These are phyloP conservation scores for Glyphotaelius pellucidus DNA, from an alignment of 2,888 invertebrate species.

Conservation along the genomic window DNA sequence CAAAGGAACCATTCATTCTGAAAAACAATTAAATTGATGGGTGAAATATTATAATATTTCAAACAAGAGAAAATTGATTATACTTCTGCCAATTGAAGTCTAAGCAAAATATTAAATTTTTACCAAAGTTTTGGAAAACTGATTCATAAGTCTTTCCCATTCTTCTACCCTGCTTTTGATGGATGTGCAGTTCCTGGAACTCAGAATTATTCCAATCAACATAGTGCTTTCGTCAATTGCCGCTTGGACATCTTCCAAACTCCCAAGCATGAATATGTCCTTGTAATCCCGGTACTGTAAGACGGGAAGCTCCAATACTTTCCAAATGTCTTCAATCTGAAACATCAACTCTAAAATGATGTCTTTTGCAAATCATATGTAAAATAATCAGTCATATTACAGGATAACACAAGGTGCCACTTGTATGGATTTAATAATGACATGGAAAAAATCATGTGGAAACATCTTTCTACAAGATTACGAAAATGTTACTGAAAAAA, in stretches of 20 bases:
- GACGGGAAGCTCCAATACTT: constrained; percentile 86
- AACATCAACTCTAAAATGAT: constrained; percentile 7
- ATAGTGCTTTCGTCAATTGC: constrained; percentile 92
- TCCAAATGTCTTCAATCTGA: constrained; percentile 91
- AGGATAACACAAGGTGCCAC: not conserved
- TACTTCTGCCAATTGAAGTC: not conserved
- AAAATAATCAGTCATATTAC: not conserved
- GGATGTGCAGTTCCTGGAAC: constrained; percentile 90
- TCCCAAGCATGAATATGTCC: constrained; percentile 90
- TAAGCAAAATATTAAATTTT: constrained; percentile 60
- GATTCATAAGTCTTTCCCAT: constrained; percentile 86
- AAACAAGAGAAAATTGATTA: not conserved
- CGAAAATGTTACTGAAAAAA: too few relatives aligned
- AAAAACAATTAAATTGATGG: constrained; percentile 63
- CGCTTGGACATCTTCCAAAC: constrained; percentile 89
- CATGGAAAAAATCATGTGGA: too few relatives aligned
- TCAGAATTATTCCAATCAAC: constrained; percentile 90
- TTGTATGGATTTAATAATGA: too few relatives aligned
- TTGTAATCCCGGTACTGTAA: constrained; percentile 88
- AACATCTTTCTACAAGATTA: too few relatives aligned
- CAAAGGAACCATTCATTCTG: constrained; percentile 94
- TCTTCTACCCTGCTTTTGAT: constrained; percentile 90
- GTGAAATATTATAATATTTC: constrained; percentile 29
- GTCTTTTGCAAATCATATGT: not conserved
- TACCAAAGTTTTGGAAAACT: constrained; percentile 91